Evolutionary conservation across 2,113 vertebrate species (phyloP), one percentile per base, ranked within the genome.

Genomic region (Istiophorus platypterus): DNA sequence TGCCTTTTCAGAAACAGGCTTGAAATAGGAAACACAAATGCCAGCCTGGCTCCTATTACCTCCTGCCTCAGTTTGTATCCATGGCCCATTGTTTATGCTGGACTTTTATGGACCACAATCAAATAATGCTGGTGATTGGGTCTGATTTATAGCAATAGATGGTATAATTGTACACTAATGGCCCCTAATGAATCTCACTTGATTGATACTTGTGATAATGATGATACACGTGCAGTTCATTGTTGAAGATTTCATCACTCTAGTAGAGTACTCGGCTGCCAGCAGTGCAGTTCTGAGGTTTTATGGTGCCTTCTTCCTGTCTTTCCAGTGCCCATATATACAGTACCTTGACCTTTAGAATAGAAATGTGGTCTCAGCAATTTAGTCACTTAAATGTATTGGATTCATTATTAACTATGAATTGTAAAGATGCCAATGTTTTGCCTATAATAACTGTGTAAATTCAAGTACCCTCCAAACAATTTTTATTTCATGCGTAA

Each of bases 21-120:
- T 79, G 82, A 89, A 93, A 93, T 93, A 84, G 90, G 84, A 88
- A 92, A 81, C 91, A 91, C 77, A 93, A 92, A 94, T 92, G 89
- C 88, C 91, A 92, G 76, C 68, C 79, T 0, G 83, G 79, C 86
- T 90, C 77, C 88, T 83, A 83, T 92, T 91, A 88, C 89, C 88
- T 86, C 74, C 84, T 6, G 81, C 72, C 81, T 72, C 13, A 31
- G 71, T 87, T 88, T 76, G 59, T 82, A 61, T 82, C 72, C 17
- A 77, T 29, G 39, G 45, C 64, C 67, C 78, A 63, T 88, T 92
- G 91, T 93, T 92, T 92, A 84, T 56, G 2, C 68, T 27, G 18
- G 75, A 82, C 85, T 79, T 88, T 81, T 81, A 81, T 80, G 84
- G 85, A 89, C 87, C 78, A 18, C 73, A 57, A 84, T 84, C 67